Conservation (phyloP, 2,888 invertebrate genomes). For the Acrobasis consociella region DNA sequence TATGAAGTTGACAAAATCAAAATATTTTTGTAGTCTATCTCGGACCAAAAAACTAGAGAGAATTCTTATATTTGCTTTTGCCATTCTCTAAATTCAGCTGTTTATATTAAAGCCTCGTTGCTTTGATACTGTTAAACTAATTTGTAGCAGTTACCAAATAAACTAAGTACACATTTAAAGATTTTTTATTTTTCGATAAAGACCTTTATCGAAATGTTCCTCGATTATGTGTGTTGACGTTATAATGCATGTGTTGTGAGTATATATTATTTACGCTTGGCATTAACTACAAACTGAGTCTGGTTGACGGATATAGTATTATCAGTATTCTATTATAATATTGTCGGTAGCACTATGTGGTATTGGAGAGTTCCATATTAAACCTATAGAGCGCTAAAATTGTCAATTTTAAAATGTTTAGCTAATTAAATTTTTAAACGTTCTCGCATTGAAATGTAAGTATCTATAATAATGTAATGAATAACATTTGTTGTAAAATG, state of each 20-base stretch:
- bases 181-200: constrained; percentile 49
- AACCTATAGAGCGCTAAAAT: constrained; percentile 58
- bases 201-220: constrained; percentile 22
- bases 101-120: constrained; percentile 40
- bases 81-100: constrained; percentile 8
- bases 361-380: constrained; percentile 32
- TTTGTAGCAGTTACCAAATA: constrained; percentile 78
- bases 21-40: constrained; percentile 22
- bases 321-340: constrained; percentile 36
- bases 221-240: constrained; percentile 27
- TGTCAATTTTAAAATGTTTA: constrained; percentile 80
- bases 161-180: constrained; percentile 63
- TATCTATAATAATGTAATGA: constrained; percentile 54
- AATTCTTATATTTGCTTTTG: constrained; percentile 5
- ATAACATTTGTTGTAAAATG: constrained; percentile 78
- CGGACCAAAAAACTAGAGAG: constrained; percentile 14
- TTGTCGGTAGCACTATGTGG: constrained; percentile 36
- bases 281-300: constrained; percentile 21
- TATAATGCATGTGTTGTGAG: constrained; percentile 32
- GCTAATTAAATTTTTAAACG: constrained; percentile 62
- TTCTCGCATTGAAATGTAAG: constrained; percentile 69
- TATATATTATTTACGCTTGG: constrained; percentile 31
- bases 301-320: constrained; percentile 27
- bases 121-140: constrained; percentile 62
- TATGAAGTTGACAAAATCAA: constrained; percentile 7